phyloP scores from a whole-genome alignment of 1,140 invertebrate genomes.

The Acromyrmex echinatior region DNA sequence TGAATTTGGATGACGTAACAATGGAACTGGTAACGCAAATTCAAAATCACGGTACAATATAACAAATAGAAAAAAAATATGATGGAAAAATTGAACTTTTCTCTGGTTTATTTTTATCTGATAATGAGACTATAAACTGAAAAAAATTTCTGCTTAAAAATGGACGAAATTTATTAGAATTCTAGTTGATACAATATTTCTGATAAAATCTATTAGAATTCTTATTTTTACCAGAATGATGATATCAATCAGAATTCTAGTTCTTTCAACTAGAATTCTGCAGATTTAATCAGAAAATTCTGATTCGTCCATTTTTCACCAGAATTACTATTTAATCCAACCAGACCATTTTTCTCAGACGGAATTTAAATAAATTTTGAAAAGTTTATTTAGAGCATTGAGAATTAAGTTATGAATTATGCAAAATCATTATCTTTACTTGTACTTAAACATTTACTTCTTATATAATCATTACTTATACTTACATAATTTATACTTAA shows the following conservation, averaged over 20 bases:
- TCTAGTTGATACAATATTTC: no score
- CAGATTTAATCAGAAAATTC: no score
- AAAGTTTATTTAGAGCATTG: not conserved
- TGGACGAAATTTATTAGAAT: no score
- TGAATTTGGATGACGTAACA: not conserved
- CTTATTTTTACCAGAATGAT: no score
- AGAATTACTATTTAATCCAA: no score
- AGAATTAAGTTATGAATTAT: not conserved
- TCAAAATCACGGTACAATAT: conserved; percentile 2
- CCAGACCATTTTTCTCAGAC: not conserved
- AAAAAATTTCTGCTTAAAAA: no score
- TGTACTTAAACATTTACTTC: not conserved
- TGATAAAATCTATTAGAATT: no score
- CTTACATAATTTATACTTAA: not conserved
- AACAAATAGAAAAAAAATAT: not conserved
- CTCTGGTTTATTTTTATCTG: not conserved
- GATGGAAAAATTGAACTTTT: not conserved
- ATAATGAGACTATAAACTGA: not conserved
- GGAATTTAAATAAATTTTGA: not conserved
- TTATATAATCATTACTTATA: no score
- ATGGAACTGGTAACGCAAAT: not conserved
- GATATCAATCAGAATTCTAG: no score
- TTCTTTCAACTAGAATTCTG: no score
- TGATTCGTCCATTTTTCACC: no score
- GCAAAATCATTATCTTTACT: not conserved